Evolutionary conservation across 2,113 vertebrate species (phyloP), one percentile per base, ranked within the genome.

Genomic region (Sigmodon hispidus): DNA sequence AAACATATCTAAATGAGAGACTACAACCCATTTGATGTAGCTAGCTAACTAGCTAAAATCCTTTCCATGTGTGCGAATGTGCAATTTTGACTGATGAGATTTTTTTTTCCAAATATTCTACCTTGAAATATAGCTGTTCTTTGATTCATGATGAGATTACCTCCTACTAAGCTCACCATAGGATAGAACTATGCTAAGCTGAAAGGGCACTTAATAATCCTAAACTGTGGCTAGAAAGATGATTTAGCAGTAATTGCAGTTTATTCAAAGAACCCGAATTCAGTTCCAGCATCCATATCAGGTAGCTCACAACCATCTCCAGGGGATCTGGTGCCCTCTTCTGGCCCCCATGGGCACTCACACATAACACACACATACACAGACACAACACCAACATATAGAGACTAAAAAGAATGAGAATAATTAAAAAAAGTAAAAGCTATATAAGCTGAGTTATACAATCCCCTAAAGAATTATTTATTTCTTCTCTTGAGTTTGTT

Each of bases 11-110:
- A 52, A 55, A 34, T 0, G 7, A 83, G 36, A 90, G 61, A 34
- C 9, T 52, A 40, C 69, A 12, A 7, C 0, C 2, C 8, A 1
- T 75, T 76, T 11, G 61, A 5, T 10, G 3, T 36, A 45, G n/a
- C 17, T 19, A 16, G 12, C 13, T 19, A 16, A 10, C 13, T 43
- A n/a, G 12, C 7, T 40, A 48, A 11, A 52, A 34, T 86, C 16
- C 73, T 65, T 34, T 81, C 5, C 4, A 2, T 6, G 57, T 55
- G 5, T 67, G 19, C 63, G 61, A 52, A 55, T 55, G 11, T 72
- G 59, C 45, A 50, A 45, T 70, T 67, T 84, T 26, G 45, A 48
- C 69, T 52, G 6, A 40, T 55, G 13, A 11, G 7, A n/a, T 83
- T 6, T 73, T 85, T 89, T 70, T 73, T 85, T 89, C 63, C 29